Conservation (phyloP, 2,113 vertebrate species). For the Ascaphus truei region DNA sequence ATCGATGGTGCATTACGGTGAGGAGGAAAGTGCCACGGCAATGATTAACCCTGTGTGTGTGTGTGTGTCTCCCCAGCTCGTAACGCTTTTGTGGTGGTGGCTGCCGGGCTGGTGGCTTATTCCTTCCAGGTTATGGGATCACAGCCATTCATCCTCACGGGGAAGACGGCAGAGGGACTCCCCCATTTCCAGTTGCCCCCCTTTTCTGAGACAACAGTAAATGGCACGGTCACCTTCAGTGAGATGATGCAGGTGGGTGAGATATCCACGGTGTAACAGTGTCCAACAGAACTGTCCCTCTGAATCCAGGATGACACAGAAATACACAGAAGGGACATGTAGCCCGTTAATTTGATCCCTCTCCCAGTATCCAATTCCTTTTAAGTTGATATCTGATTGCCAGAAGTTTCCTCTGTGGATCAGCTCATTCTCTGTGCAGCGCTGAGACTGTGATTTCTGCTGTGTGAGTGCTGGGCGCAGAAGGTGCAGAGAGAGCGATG, state of each 20-base stretch:
- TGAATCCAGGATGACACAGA: rapidly evolving
- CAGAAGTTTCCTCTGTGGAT: too few species aligned
- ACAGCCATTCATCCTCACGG: slow-evolving; percentile 77
- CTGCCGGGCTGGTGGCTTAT: slow-evolving; percentile 75
- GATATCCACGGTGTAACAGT: rapidly evolving
- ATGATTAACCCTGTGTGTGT: too few species aligned
- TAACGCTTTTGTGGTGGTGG: slow-evolving; percentile 84
- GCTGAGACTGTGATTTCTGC: too few species aligned
- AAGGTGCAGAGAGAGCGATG: too few species aligned
- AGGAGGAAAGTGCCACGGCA: too few species aligned
- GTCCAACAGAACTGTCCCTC: background rate
- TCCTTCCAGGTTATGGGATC: slow-evolving; percentile 69
- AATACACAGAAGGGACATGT: background rate
- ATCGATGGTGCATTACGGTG: too few species aligned
- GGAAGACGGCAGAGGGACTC: slow-evolving; percentile 72
- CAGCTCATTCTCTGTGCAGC: too few species aligned
- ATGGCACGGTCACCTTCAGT: slow-evolving; percentile 71
- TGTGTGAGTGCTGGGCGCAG: too few species aligned
- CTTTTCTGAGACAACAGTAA: slow-evolving; percentile 68
- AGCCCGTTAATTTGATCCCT: background rate
- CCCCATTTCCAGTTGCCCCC: slow-evolving; percentile 62
- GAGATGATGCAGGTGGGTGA: slow-evolving; percentile 72
- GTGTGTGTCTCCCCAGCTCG: slow-evolving; percentile 61
- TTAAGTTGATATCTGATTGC: too few species aligned
- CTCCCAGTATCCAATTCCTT: too few species aligned